Conservation (phyloP, 2,888 invertebrate species). For the Ochlodes sylvanus region DNA sequence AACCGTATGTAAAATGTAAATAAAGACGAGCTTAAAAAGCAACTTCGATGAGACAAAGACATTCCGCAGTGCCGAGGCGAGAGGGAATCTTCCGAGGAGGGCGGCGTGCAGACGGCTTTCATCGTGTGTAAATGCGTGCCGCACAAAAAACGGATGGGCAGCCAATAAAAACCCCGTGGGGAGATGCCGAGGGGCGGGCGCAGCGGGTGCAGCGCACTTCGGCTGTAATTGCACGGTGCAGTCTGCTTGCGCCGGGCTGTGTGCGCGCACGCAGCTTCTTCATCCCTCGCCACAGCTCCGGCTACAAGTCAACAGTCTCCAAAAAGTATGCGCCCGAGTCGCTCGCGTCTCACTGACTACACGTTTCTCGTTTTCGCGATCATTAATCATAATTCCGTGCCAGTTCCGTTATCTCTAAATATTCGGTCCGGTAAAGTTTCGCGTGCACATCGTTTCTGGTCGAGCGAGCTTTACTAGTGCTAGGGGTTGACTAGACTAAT, state of each 20-base stretch:
- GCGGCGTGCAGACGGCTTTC: slow-evolving; percentile 75
- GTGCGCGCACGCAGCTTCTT: slow-evolving; percentile 81
- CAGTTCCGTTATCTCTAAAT: slow-evolving; percentile 67
- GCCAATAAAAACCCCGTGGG: slow-evolving; percentile 82
- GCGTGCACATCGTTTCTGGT: slow-evolving; percentile 66
- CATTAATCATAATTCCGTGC: slow-evolving; percentile 53
- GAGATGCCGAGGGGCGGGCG: slow-evolving; percentile 76
- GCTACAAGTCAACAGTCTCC: slow-evolving; percentile 50
- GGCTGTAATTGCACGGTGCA: slow-evolving; percentile 74
- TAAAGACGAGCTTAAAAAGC: slow-evolving; percentile 56
- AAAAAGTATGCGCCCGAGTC: slow-evolving; percentile 58
- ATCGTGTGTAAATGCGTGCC: slow-evolving; percentile 75
- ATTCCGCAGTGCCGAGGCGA: slow-evolving; percentile 72
- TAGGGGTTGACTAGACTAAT: slow-evolving; percentile 48
- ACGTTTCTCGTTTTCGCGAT: slow-evolving; percentile 53
- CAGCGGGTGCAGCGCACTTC: slow-evolving; percentile 69
- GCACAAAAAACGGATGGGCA: slow-evolving; percentile 80
- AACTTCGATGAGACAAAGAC: slow-evolving; percentile 67
- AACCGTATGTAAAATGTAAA: slow-evolving; percentile 52
- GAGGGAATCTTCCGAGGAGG: slow-evolving; percentile 75
- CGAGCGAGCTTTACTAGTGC: slow-evolving; percentile 32
- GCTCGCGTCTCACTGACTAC: slow-evolving; percentile 50
- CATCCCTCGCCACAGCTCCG: slow-evolving; percentile 45
- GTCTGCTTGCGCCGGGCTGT: slow-evolving; percentile 75
- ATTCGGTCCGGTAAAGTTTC: slow-evolving; percentile 55